Evolutionary conservation across 2,113 vertebrate genomes (phyloP).

Genomic region (Rhea pennata): DNA sequence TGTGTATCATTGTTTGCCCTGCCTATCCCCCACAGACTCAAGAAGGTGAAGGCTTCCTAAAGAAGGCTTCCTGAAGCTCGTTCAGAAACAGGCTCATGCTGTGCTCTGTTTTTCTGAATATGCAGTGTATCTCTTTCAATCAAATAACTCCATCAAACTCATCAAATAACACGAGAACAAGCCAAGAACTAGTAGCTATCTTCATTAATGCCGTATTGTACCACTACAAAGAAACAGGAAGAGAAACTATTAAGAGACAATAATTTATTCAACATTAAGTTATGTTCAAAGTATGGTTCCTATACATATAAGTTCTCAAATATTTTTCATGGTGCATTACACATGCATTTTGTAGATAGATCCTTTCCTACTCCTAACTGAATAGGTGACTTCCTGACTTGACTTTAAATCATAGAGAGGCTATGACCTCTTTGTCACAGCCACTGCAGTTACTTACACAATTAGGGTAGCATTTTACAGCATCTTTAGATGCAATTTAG

Average conservation of each 20-base stretch:
- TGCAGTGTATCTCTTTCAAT: neutral
- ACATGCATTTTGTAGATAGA: neutral
- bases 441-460: neutral
- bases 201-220: neutral
- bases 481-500: neutral
- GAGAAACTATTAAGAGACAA: neutral
- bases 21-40: neutral
- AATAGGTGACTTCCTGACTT: neutral
- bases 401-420: neutral
- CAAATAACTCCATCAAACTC: neutral
- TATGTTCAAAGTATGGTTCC: neutral
- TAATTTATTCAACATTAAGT: neutral
- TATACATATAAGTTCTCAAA: neutral
- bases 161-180: neutral
- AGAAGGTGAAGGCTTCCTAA: neutral
- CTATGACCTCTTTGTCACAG: neutral
- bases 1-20: neutral
- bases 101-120: neutral
- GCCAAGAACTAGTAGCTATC: neutral
- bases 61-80: neutral
- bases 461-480: neutral
- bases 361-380: neutral
- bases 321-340: neutral
- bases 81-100: neutral
- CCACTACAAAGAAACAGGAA: neutral